Evolutionary conservation across 2,113 vertebrate species (phyloP).

Genomic region (Paraplagusia blochii): DNA sequence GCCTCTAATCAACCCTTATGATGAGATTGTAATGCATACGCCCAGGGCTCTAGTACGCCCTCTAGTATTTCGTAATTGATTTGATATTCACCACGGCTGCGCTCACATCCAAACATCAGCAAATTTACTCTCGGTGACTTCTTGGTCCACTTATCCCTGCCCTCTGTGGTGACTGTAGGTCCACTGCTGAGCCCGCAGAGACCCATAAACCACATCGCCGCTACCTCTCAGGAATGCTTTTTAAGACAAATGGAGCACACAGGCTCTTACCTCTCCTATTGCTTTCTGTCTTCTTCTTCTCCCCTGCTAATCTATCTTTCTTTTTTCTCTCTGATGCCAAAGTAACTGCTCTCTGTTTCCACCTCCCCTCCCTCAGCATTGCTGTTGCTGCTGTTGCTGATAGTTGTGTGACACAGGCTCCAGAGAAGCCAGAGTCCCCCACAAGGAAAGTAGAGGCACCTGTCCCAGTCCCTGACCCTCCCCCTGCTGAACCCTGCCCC

Average conservation of each 20-base stretch:
- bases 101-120: constrained; percentile 18
- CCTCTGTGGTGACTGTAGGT: constrained; percentile 3
- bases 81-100: constrained; percentile 41
- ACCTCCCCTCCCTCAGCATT: constrained; percentile 74
- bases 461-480: constrained; percentile 65
- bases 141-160: not conserved
- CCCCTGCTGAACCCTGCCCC: constrained; percentile 58
- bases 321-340: constrained; percentile 55
- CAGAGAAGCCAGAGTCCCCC: constrained; percentile 78
- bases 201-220: constrained; percentile 25
- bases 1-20: constrained; percentile 58
- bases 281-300: constrained; percentile 61
- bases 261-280: constrained; percentile 47
- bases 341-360: constrained; percentile 72
- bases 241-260: constrained; percentile 62
- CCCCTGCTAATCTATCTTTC: constrained; percentile 59
- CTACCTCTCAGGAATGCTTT: constrained; percentile 52
- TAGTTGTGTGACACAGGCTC: constrained; percentile 78
- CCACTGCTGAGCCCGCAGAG: constrained; percentile 12
- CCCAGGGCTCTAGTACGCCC: constrained; percentile 23
- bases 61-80: constrained; percentile 37
- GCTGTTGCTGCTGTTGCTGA: constrained; percentile 75
- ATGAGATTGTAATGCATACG: constrained; percentile 61
- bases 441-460: constrained; percentile 79
- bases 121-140: not conserved